A percentile compares a stretch with the other conserved stretches of the same genome.
Evolutionary conservation across 1,140 invertebrate genomes (phyloP).

Genomic region (Microvelia longipes): DNA sequence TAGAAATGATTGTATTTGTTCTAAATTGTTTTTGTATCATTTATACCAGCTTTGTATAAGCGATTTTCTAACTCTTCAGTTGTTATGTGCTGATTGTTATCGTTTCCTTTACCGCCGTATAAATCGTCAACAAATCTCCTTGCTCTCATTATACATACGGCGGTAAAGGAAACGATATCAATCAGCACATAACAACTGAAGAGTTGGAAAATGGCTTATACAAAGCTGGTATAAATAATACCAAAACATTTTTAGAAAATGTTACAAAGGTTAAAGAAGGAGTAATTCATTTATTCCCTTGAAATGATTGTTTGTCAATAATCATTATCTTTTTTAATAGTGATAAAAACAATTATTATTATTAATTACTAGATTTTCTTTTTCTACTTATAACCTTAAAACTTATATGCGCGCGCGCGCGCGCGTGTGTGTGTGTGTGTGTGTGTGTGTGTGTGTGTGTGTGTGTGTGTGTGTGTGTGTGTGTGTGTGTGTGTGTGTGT

Average conservation of each 20-base stretch:
- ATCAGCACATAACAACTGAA: conserved; percentile 67
- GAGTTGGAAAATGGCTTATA: conserved; percentile 74
- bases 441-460: no score
- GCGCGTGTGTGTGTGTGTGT: no score
- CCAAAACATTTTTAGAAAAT: conserved; percentile 76
- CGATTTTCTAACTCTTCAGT: conserved; percentile 76
- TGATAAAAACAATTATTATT: no score
- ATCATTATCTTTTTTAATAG: no score
- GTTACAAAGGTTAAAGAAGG: conserved; percentile 75
- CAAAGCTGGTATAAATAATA: conserved; percentile 49
- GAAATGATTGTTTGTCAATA: no score
- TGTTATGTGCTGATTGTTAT: conserved; percentile 64
- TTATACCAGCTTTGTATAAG: conserved; percentile 56
- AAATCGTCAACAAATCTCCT: conserved; percentile 82
- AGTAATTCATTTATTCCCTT: conserved; percentile 91
- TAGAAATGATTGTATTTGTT: no score
- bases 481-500: no score
- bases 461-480: no score
- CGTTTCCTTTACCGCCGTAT: conserved; percentile 56
- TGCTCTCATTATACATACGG: conserved; percentile 88
- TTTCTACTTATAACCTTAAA: no score
- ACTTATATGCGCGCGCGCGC: no score
- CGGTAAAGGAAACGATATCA: conserved; percentile 57
- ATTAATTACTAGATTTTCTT: no score
- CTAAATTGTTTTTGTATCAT: no score